A percentile compares a stretch with the other conserved stretches of the same genome.
Evolutionary conservation across 2,797 vertebrate genomes (phyloP).

Genomic region (Liparis tanakae): DNA sequence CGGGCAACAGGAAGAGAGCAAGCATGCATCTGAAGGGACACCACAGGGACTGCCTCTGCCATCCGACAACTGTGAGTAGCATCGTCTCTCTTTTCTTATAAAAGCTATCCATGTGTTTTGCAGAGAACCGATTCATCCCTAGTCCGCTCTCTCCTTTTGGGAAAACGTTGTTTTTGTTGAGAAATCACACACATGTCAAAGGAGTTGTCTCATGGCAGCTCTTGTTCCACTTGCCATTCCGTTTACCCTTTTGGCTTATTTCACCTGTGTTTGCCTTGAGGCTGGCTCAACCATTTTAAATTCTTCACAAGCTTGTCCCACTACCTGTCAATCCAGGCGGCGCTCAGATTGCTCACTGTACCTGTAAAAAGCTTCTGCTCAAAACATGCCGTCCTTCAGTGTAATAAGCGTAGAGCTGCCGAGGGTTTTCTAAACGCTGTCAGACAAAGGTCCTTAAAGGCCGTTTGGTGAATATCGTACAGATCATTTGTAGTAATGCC

Average conservation of each 20-base stretch:
- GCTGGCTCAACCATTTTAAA: conserved; percentile 41
- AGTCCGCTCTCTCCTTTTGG: not conserved
- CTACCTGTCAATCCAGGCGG: conserved; percentile 27
- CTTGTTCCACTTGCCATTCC: conserved; percentile 3
- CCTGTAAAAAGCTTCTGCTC: conserved; percentile 3
- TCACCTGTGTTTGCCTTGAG: conserved; percentile 25
- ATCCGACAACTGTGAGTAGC: conserved; percentile 76
- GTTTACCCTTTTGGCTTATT: conserved; percentile 18
- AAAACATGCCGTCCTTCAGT: not conserved
- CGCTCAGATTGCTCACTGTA: conserved; percentile 10
- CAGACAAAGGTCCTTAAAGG: not conserved
- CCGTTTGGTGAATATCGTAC: not conserved
- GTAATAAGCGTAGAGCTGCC: not conserved
- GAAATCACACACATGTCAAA: not conserved
- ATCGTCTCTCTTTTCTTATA: conserved; percentile 7
- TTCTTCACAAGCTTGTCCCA: conserved; percentile 38
- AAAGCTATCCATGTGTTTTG: not conserved
- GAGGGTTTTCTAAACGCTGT: not conserved
- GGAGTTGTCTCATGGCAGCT: conserved; percentile 8
- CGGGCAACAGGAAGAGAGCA: conserved; percentile 70
- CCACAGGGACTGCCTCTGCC: conserved; percentile 58
- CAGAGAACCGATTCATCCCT: not conserved
- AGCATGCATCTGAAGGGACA: conserved; percentile 64
- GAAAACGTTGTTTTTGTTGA: conserved; percentile 8
- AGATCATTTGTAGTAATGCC: not conserved